Percentiles rank a stretch among this genome's conserved stretches.
These are phyloP conservation scores for Callimorpha dominula DNA, from an alignment of 2,888 invertebrate species.

Conservation along the genomic window DNA sequence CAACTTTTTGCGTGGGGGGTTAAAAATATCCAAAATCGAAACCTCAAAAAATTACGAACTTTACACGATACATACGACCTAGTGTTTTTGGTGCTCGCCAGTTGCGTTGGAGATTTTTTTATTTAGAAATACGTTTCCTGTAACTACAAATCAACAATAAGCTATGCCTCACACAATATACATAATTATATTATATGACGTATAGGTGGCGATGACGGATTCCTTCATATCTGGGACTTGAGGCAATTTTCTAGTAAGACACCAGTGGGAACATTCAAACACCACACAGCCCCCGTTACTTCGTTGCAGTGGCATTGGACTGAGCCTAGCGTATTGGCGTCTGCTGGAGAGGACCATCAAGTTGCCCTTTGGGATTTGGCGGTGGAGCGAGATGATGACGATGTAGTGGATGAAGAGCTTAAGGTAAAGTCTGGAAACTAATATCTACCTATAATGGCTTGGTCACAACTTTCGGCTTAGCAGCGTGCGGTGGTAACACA, in stretches of 20 bases:
- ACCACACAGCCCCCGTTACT: slow-evolving; percentile 97
- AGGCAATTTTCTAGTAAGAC: slow-evolving; percentile 92
- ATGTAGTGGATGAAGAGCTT: slow-evolving; percentile 84
- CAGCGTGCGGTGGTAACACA: too few relatives aligned
- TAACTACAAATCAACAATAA: background rate
- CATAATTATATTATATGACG: slow-evolving; percentile 23
- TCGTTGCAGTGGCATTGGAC: slow-evolving; percentile 99
- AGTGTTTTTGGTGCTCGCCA: too few relatives aligned
- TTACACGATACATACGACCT: too few relatives aligned
- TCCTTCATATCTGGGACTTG: slow-evolving; percentile 98
- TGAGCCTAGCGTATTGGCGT: slow-evolving; percentile 97
- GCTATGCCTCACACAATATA: background rate
- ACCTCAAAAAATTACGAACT: too few relatives aligned
- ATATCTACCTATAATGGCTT: background rate
- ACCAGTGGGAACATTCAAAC: slow-evolving; percentile 97
- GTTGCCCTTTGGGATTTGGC: slow-evolving; percentile 98
- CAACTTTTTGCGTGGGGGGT: too few relatives aligned
- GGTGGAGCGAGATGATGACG: slow-evolving; percentile 92
- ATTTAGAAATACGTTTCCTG: background rate
- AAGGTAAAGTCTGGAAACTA: slow-evolving; percentile 62
- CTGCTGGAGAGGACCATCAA: slow-evolving; percentile 97
- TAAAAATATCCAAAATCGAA: too few relatives aligned
- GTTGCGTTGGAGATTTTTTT: too few relatives aligned
- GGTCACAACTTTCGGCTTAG: too few relatives aligned
- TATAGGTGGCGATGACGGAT: slow-evolving; percentile 98